Evolutionary conservation across 1,140 invertebrate species (phyloP), one percentile per base, ranked within the genome.

Genomic region (Drosophila orena): DNA sequence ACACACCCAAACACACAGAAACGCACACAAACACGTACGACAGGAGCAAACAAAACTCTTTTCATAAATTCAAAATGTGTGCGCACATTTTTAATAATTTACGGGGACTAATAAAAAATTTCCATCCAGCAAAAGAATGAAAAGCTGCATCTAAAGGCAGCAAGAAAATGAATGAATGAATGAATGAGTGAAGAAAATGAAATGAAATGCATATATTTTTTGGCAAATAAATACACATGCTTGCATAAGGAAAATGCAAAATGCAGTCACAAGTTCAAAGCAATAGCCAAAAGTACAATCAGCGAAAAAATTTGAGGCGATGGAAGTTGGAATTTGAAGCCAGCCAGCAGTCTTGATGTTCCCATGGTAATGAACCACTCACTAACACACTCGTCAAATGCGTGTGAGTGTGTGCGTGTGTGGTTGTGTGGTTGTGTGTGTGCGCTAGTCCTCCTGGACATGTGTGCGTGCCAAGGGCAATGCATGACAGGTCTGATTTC

Each of bases 51-150:
- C 43, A 70, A 64, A 81, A 80, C 79, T 64, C 80, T 71, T 74
- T 85, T 81, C 57, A 86, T 75, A 62, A 75, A 76, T 61, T 40
- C 68, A 71, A 71, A 71, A 70, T 65, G 42, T 71, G 38, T 54
- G 69, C 35, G 53, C 70, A 44, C 64, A 43, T 81, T 72, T 77
- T 81, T 44, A 77, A 77, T 81, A 77, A 81, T 81, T 81, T 54
- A 81, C 52, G 35, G 64, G 8, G 52, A 35, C 66, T 66, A 61
- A 65, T 77, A 73, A 69, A 77, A 60, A 77, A 64, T 55, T 54
- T 53, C 17, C 34, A 72, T 14, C 49, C 27, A 17, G 43, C 27
- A 38, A 8, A 42, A 34, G 22, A 64, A 71, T 66, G 35, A 50
- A 55, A 42, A 35, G 40, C 12, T 30, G 30, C 30, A 30, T 7